Evolutionary conservation across 2,113 vertebrate species (phyloP).

Genomic region (Chionomys nivalis): DNA sequence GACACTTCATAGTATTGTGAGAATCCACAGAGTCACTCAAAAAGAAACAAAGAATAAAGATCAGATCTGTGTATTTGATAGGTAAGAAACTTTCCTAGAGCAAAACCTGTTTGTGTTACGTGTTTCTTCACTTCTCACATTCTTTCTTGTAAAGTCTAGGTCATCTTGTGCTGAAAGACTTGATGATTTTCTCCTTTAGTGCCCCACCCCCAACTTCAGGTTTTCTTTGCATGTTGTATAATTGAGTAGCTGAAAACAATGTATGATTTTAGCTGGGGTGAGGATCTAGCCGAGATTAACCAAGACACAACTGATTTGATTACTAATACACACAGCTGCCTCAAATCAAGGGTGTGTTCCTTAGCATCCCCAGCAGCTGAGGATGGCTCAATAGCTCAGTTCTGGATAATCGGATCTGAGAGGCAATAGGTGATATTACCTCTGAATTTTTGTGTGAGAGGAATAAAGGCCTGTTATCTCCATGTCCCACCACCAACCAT

Average conservation of each 20-base stretch:
- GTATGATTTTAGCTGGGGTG: not conserved
- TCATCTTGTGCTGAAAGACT: slow-evolving; percentile 33
- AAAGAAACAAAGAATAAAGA: not conserved
- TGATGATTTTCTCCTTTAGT: not conserved
- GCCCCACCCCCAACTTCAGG: not conserved
- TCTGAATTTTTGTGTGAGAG: not conserved
- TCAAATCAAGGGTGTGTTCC: not conserved
- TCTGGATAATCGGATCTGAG: not conserved
- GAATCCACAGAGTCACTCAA: slow-evolving; percentile 49
- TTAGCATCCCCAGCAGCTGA: not conserved
- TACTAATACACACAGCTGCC: not conserved
- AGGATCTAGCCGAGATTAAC: not conserved
- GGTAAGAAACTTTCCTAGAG: not conserved
- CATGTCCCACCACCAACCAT: not conserved
- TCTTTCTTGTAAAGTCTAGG: slow-evolving; percentile 25
- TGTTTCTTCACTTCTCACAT: slow-evolving; percentile 43
- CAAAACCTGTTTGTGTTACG: not conserved
- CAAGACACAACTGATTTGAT: not conserved
- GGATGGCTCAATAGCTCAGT: not conserved
- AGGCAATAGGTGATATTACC: not conserved
- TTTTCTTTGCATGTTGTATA: slow-evolving; percentile 3
- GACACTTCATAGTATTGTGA: slow-evolving; percentile 61
- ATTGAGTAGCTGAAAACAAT: slow-evolving; percentile 39
- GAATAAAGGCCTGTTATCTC: not conserved
- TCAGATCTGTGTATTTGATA: slow-evolving; percentile 1